Percentiles rank a stretch among this genome's conserved stretches.
These are phyloP conservation scores for Physeter macrocephalus DNA, from an alignment of 2,113 vertebrate genomes.

Conservation along the genomic window DNA sequence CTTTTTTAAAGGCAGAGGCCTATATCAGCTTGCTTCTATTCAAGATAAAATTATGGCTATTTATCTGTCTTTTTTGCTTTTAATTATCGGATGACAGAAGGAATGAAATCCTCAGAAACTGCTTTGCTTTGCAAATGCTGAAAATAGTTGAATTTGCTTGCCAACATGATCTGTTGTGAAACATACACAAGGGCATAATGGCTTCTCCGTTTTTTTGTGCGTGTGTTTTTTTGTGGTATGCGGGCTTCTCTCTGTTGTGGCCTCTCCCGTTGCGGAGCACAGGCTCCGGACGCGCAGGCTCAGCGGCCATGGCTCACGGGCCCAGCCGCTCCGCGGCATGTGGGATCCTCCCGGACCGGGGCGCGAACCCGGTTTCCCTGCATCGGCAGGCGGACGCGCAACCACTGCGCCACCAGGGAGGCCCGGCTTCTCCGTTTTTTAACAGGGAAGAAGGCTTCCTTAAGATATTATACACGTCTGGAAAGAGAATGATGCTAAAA, in stretches of 20 bases:
- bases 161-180: conserved; percentile 36
- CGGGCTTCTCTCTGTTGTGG: too few species aligned
- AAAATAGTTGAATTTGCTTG: conserved; percentile 49
- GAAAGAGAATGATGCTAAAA: conserved; percentile 18
- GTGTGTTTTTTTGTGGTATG: too few species aligned
- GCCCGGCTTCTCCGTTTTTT: neutral
- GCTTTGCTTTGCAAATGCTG: conserved; percentile 9
- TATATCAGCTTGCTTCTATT: conserved; percentile 32
- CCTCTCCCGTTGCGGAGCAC: too few species aligned
- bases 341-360: too few species aligned
- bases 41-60: conserved; percentile 18
- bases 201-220: neutral
- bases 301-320: too few species aligned
- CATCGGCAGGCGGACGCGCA: too few species aligned
- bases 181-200: conserved; percentile 10
- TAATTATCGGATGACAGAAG: conserved; percentile 1
- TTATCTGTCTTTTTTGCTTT: conserved; percentile 25
- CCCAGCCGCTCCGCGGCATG: too few species aligned
- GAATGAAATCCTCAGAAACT: conserved; percentile 24
- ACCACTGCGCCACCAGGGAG: too few species aligned
- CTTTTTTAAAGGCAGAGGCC: neutral
- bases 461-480: conserved; percentile 32
- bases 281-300: too few species aligned
- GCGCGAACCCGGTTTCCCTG: too few species aligned
- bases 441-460: neutral